Conservation (phyloP, 2,888 invertebrate genomes). For the Zygaena filipendulae region DNA sequence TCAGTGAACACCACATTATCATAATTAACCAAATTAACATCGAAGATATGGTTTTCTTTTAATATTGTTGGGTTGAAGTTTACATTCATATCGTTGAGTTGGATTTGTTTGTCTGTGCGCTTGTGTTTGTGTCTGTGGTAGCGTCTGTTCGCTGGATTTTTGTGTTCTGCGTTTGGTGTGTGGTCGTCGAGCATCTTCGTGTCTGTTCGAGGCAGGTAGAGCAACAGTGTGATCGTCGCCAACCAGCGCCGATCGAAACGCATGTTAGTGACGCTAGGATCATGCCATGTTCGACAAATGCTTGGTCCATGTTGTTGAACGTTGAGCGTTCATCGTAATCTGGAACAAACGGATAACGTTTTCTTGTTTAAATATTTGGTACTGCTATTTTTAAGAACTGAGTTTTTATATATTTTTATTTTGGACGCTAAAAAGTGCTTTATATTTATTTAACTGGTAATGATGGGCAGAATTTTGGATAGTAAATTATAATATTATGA, state of each 20-base stretch:
- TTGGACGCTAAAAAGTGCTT: too few species aligned
- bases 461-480: too few species aligned
- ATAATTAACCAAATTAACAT: conserved; percentile 26
- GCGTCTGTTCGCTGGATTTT: conserved; percentile 27
- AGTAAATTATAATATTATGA: too few species aligned
- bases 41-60: conserved; percentile 22
- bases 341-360: conserved; percentile 31
- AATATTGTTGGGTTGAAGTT: neutral
- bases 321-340: conserved; percentile 37
- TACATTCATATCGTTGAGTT: conserved; percentile 5
- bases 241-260: conserved; percentile 42
- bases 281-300: conserved; percentile 39
- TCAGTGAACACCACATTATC: conserved; percentile 21
- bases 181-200: conserved; percentile 33
- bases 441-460: too few species aligned
- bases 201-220: conserved; percentile 35
- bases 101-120: conserved; percentile 16
- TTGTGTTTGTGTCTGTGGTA: conserved; percentile 51
- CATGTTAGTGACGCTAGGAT: conserved; percentile 39
- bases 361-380: too few species aligned
- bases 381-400: too few species aligned
- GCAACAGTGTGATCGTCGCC: conserved; percentile 38
- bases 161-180: conserved; percentile 14
- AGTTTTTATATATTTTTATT: too few species aligned
- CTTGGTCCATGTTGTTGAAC: conserved; percentile 32